These are phyloP conservation scores for Hipposideros armiger DNA, from an alignment of 2,113 vertebrate genomes.

Conservation along the genomic window DNA sequence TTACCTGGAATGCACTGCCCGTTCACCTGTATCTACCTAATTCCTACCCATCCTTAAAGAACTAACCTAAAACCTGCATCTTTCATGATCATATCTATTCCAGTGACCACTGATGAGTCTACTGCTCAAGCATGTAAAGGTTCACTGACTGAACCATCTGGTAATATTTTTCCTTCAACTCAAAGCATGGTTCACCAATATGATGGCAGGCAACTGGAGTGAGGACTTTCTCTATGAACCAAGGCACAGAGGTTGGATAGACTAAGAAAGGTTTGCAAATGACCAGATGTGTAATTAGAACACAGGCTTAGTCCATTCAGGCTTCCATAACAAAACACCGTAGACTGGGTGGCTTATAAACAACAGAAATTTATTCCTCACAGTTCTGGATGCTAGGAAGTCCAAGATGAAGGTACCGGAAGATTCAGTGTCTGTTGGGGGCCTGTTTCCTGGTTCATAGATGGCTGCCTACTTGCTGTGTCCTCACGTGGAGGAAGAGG, in stretches of 20 bases:
- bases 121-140: background rate
- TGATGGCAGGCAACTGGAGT: background rate
- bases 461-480: rapidly evolving
- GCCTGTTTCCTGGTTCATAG: background rate
- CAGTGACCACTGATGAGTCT: background rate
- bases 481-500: background rate
- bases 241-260: background rate
- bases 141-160: background rate
- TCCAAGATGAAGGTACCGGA: background rate
- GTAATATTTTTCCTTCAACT: background rate
- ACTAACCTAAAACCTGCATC: background rate
- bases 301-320: background rate
- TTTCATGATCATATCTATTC: background rate
- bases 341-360: background rate
- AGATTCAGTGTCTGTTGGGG: background rate
- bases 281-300: background rate
- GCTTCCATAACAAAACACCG: background rate
- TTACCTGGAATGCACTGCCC: background rate
- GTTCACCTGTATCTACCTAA: background rate
- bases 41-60: background rate
- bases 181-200: background rate
- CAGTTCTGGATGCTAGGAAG: background rate
- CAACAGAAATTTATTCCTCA: background rate
- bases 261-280: background rate
- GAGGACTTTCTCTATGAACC: background rate